These are phyloP conservation scores for Pelecanoides urinatrix DNA, from an alignment of 2,113 vertebrate genomes.

Conservation along the genomic window DNA sequence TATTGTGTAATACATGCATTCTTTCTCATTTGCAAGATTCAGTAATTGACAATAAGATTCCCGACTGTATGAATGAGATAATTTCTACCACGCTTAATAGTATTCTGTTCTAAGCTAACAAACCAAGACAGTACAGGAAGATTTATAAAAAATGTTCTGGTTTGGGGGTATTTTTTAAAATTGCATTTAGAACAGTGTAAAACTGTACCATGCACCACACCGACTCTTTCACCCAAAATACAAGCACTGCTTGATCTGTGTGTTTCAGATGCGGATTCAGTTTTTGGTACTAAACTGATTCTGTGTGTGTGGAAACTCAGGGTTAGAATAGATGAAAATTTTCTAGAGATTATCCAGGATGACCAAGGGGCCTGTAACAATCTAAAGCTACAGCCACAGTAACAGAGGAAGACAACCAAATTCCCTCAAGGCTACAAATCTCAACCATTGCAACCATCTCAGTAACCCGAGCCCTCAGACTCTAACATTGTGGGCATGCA, in stretches of 20 bases:
- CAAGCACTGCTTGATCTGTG: not conserved
- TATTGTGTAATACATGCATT: not conserved
- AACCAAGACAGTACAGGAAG: not conserved
- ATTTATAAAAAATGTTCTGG: not conserved
- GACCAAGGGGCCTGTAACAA: not conserved
- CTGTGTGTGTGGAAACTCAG: not conserved
- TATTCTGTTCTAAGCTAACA: not conserved
- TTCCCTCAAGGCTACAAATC: not conserved
- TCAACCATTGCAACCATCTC: not conserved
- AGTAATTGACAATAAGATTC: not conserved
- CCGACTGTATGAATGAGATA: not conserved
- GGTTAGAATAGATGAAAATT: not conserved
- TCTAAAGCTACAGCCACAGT: not conserved
- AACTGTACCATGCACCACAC: not conserved
- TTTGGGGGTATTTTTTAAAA: not conserved
- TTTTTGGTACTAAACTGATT: not conserved
- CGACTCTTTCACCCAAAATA: not conserved
- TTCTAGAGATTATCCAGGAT: not conserved
- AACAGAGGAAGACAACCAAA: not conserved
- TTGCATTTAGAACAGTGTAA: not conserved
- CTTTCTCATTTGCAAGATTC: not conserved
- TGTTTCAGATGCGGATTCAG: not conserved
- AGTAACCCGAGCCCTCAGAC: not conserved
- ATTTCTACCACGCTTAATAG: not conserved
- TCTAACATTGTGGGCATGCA: not conserved